These are phyloP conservation scores for Taenaris catops DNA, from an alignment of 2,888 invertebrate species.

Conservation along the genomic window DNA sequence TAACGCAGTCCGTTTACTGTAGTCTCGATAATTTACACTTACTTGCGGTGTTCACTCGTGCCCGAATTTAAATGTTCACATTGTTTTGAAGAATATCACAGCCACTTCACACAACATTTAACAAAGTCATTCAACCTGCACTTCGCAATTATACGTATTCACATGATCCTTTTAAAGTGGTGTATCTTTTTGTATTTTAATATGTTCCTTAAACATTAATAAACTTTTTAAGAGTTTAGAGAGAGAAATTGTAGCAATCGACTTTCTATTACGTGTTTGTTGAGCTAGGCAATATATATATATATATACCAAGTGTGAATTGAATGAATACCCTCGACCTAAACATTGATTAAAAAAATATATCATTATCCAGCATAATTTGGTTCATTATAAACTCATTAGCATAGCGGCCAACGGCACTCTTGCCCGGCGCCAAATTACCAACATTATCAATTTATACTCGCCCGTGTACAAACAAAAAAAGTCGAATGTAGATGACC, in stretches of 20 bases:
- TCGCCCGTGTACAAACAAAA: conserved; percentile 72
- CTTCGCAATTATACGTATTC: conserved; percentile 19
- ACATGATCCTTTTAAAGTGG: too few species aligned
- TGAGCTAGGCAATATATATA: background rate
- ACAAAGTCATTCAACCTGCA: conserved; percentile 30
- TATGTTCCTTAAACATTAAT: too few species aligned
- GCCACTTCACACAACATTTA: conserved; percentile 25
- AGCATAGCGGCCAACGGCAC: conserved; percentile 76
- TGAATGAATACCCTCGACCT: conserved; percentile 43
- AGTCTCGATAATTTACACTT: conserved; percentile 45
- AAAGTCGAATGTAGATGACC: conserved; percentile 72
- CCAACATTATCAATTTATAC: conserved; percentile 78
- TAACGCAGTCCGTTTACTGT: conserved; percentile 39
- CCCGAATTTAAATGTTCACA: conserved; percentile 36
- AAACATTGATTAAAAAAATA: conserved; percentile 75
- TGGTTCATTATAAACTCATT: conserved; percentile 78
- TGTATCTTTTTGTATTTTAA: too few species aligned
- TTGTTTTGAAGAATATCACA: conserved; percentile 40
- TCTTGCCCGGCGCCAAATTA: conserved; percentile 73
- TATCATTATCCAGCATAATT: conserved; percentile 71
- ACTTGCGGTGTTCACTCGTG: conserved; percentile 36
- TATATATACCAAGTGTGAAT: background rate
- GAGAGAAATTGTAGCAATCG: background rate
- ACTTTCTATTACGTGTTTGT: background rate
- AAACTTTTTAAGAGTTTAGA: too few species aligned